Evolutionary conservation across 2,797 vertebrate species (phyloP), one percentile per base, ranked within the genome.

Genomic region (Pangasius mekongensis): DNA sequence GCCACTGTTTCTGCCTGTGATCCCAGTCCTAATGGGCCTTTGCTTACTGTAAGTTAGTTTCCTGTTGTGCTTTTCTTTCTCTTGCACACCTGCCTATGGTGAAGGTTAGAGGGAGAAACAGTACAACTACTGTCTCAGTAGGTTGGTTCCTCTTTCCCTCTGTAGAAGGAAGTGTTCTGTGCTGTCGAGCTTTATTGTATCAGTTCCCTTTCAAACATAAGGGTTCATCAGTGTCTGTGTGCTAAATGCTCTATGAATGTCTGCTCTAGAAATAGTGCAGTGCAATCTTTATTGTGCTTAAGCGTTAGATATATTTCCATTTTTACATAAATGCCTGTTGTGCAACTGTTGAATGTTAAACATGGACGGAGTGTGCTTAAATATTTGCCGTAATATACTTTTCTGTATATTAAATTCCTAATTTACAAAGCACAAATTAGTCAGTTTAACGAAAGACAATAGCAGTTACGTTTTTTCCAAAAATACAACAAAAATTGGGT

Each of bases 81-180:
- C 9, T 11, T 78, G 49, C 10, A 20, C 10, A 33, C 64, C 18
- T 85, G 36, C 18, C 39, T 64, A 33, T 78, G 39, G 27, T 77
- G 43, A 39, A 58, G 39, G 27, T 77, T 77, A 64, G 36, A 77
- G 30, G 43, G 6, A 49, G n/a, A 33, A 60, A 78, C 39, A 43
- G 56, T 64, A 33, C 2, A 60, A 8, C 73, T 24, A 6, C 58
- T 47, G 58, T 56, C 22, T 36, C 6, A 77, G 0, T 71, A 3
- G n/a, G n/a, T 71, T 81, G 39, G 58, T 86, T 83, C 49, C 80
- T 86, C 27, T 74, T 58, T 7, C 6, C n/a, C 11, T 52, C 27
- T 67, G 3, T 47, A 83, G 16, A 86, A 84, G 88, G 84, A 86
- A 66, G 83, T 87, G 13, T 52, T 33, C 14, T 82, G 56, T 73